phyloP scores from a whole-genome alignment of 2,797 vertebrate genomes.

The Coregonus ussuriensis region DNA sequence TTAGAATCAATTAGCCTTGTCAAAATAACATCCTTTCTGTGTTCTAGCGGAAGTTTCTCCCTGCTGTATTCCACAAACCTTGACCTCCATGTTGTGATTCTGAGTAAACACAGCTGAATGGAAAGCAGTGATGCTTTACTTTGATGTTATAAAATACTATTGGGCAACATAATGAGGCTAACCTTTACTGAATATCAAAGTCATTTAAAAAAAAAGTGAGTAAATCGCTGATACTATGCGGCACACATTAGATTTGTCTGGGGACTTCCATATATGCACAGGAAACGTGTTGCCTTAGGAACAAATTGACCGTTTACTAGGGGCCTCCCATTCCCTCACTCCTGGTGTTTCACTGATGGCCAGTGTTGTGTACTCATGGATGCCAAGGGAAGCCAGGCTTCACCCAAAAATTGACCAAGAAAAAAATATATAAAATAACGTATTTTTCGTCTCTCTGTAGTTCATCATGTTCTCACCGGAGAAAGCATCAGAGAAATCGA shows the following conservation, averaged over 20 bases:
- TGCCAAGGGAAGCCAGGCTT: too few relatives aligned
- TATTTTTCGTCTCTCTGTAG: too few relatives aligned
- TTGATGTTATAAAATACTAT: neutral
- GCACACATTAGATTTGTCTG: neutral
- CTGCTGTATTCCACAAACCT: neutral
- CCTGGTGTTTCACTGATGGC: conserved; percentile 6
- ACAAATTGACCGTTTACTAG: conserved; percentile 34
- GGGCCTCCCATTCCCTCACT: conserved; percentile 13
- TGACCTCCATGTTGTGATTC: neutral
- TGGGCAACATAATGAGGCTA: neutral
- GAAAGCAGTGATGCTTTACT: neutral
- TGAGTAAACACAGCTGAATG: neutral
- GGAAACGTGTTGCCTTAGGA: conserved; percentile 27
- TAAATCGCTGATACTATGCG: too few relatives aligned
- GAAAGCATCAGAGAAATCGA: too few relatives aligned
- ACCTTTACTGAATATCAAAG: neutral
- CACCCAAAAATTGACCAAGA: too few relatives aligned
- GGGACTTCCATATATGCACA: neutral
- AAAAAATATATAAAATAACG: too few relatives aligned
- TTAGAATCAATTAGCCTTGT: conserved; percentile 43
- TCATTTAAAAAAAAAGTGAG: neutral
- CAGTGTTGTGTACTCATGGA: neutral
- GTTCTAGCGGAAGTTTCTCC: neutral
- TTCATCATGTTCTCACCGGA: too few relatives aligned
- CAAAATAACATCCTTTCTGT: neutral